phyloP scores from a whole-genome alignment of 37 sponge, comb jelly and placozoan species.

The Chondrilla cf. caribensis region DNA sequence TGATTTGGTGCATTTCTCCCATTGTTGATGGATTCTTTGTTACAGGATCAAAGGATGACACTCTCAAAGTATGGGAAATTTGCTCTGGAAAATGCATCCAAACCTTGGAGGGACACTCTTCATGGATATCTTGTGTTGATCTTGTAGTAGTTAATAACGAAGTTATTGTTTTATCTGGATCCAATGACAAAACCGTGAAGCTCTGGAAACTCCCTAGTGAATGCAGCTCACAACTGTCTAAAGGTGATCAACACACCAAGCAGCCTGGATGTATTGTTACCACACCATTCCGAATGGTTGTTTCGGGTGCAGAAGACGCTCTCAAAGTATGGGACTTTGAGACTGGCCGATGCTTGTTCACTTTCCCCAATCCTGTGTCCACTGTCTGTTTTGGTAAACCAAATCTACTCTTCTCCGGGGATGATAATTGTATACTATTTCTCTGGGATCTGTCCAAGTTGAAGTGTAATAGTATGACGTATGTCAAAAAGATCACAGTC shows the following conservation, averaged over 20 bases:
- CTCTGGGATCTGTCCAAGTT: not conserved
- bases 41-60: conserved; percentile 64
- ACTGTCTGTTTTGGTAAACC: not conserved
- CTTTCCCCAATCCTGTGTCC: conserved; percentile 24
- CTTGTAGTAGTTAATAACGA: not conserved
- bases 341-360: conserved; percentile 46
- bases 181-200: conserved; percentile 63
- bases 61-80: conserved; percentile 57
- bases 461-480: not conserved
- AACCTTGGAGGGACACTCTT: conserved; percentile 68
- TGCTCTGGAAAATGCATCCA: conserved; percentile 32
- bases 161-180: conserved; percentile 42
- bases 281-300: not conserved
- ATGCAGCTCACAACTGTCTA: not conserved
- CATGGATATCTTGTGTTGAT: conserved; percentile 56
- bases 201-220: conserved; percentile 32
- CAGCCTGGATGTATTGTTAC: conserved; percentile 56
- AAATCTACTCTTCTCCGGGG: conserved; percentile 19
- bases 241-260: conserved; percentile 20
- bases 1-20: conserved; percentile 35
- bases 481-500: not conserved
- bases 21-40: conserved; percentile 11
- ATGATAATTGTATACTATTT: not conserved
- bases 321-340: conserved; percentile 44
- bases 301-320: conserved; percentile 58